Conservation (phyloP, 2,113 vertebrate genomes). For the Tachycineta bicolor region DNA sequence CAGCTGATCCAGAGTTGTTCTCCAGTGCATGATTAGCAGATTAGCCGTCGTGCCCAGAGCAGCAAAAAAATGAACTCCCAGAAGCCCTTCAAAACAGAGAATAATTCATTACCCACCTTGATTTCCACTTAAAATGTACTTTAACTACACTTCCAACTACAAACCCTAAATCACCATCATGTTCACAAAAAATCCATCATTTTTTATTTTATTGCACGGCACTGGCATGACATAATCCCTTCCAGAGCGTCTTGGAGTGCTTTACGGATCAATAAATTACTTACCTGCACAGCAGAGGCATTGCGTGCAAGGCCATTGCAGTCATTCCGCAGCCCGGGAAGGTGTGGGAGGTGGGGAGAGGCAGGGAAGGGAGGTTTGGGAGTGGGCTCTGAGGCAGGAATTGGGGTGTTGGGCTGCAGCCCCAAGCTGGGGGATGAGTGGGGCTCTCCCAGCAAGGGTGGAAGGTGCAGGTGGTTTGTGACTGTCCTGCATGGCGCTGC, state of each 20-base stretch:
- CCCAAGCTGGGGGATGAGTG: accelerated
- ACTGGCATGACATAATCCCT: slow-evolving; percentile 81
- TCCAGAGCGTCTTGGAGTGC: slow-evolving; percentile 77
- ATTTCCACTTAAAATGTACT: slow-evolving; percentile 86
- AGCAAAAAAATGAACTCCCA: slow-evolving; percentile 77
- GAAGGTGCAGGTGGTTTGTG: neutral
- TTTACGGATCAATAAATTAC: slow-evolving; percentile 84
- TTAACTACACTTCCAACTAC: slow-evolving; percentile 81
- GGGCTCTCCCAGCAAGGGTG: neutral
- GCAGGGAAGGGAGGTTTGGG: neutral
- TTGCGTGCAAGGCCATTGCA: slow-evolving; percentile 66
- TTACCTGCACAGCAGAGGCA: slow-evolving; percentile 73
- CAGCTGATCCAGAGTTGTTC: slow-evolving; percentile 51
- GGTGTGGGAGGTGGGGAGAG: neutral
- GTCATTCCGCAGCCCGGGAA: slow-evolving; percentile 37
- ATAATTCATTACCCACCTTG: slow-evolving; percentile 82
- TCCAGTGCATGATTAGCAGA: slow-evolving; percentile 73
- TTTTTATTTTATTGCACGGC: slow-evolving; percentile 80
- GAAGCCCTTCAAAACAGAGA: slow-evolving; percentile 75
- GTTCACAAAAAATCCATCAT: slow-evolving; percentile 82
- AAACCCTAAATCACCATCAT: slow-evolving; percentile 80
- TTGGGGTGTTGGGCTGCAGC: neutral
- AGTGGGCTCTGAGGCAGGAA: neutral
- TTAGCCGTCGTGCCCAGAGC: slow-evolving; percentile 71
- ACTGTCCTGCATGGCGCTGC: neutral